Evolutionary conservation across 2,888 invertebrate species (phyloP).

Genomic region (Iphiclides podalirius): DNA sequence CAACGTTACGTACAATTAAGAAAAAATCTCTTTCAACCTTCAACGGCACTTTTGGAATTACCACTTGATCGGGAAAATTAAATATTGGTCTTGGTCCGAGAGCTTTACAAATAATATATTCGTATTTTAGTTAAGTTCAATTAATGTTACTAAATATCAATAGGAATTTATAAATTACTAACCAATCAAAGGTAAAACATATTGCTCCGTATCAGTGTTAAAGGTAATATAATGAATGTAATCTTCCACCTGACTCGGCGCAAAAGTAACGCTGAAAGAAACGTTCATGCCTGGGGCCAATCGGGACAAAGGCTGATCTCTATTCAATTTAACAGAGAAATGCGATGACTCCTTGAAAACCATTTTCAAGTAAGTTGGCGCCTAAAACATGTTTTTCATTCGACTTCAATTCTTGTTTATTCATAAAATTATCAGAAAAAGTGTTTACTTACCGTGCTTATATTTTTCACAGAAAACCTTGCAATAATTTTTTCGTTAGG

Average conservation of each 20-base stretch:
- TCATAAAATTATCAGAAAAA: no score
- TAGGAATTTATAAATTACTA: no score
- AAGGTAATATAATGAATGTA: slow-evolving; percentile 77
- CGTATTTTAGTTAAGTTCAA: no score
- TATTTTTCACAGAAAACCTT: slow-evolving; percentile 78
- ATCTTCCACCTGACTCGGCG: slow-evolving; percentile 77
- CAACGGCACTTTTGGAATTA: slow-evolving; percentile 53
- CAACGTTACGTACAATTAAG: slow-evolving; percentile 51
- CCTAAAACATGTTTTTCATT: slow-evolving; percentile 55
- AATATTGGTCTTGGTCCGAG: slow-evolving; percentile 67
- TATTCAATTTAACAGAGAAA: slow-evolving; percentile 71
- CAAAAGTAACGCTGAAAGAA: slow-evolving; percentile 81
- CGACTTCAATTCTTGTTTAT: no score
- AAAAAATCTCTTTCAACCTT: slow-evolving; percentile 51
- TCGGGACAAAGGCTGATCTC: slow-evolving; percentile 67
- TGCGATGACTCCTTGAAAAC: slow-evolving; percentile 68
- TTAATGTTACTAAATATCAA: no score
- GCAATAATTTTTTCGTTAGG: slow-evolving; percentile 71
- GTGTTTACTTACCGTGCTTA: slow-evolving; percentile 67
- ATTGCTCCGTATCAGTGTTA: slow-evolving; percentile 71
- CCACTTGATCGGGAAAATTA: slow-evolving; percentile 58
- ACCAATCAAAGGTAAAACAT: slow-evolving; percentile 82
- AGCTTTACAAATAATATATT: slow-evolving; percentile 41
- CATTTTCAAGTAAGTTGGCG: slow-evolving; percentile 72
- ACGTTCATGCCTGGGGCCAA: slow-evolving; percentile 86